Base-by-base conservation (phyloP, 1,140 invertebrate genomes). In the Bombus picipes region DNA sequence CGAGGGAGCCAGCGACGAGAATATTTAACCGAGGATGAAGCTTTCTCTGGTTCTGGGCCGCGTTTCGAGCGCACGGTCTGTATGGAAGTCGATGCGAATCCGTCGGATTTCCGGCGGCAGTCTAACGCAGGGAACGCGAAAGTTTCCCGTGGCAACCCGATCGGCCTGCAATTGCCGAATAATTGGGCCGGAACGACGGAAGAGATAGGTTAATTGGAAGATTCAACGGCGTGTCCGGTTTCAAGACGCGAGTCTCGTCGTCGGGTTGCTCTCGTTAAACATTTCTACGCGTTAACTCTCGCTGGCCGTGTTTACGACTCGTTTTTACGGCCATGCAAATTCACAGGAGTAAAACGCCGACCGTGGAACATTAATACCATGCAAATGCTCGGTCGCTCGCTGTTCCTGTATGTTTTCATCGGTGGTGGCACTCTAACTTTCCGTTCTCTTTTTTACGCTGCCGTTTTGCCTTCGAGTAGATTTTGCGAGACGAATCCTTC, bases 271-370 rank as follows among this genome's bases (percentile, higher is more conserved):
- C 28, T 28, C 12, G 37, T 43, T 59, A 59, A 66, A 83, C 32
- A 53, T 77, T 81, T 72, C 70, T 37, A 9, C 25, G 32, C 57
- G n/a, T 43, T 34, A 41, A 18, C 10, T 41, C 25, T n/a, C 13
- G 18, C 34, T 18, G 2, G 13, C n/a, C 74, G 13, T 53, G 47
- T 78, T 78, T 78, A 70, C 74, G 43, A 77, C 15, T 34, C 47
- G 28, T 43, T 77, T 70, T 83, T 70, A 83, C 74, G 43, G 13
- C 0, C 34, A 59, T 78, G 62, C 28, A 57, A 83, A 83, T 70
- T 59, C 25, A n/a, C 43, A 25, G 28, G 41, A 25, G 81, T 43
- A 53, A 83, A 66, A 76, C 34, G 28, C 9, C 22, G 15, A 70
- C 18, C 41, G 28, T n/a, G 34, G 15, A 53, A 70, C 32, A 65